Evolutionary conservation across 1,140 invertebrate genomes (phyloP).

Genomic region (Drosophila mayri): DNA sequence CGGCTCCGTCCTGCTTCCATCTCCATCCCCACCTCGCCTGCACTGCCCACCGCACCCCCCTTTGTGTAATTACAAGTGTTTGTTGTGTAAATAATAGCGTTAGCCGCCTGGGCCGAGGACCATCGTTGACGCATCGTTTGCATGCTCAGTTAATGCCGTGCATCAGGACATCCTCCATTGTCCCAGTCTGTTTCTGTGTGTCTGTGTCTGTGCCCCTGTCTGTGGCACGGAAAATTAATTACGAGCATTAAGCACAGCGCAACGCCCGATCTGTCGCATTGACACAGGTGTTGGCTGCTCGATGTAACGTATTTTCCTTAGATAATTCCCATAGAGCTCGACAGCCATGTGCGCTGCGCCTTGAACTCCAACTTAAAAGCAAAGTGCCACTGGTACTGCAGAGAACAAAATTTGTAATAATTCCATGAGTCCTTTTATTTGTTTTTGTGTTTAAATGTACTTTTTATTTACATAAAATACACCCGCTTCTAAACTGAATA

Average conservation of each 20-base stretch:
- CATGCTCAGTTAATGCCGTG: slow-evolving; percentile 66
- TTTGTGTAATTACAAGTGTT: slow-evolving; percentile 70
- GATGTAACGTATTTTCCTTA: slow-evolving; percentile 57
- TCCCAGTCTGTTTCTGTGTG: slow-evolving; percentile 12
- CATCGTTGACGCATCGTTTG: slow-evolving; percentile 60
- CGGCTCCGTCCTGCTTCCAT: slow-evolving; percentile 38
- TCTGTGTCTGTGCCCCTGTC: slow-evolving; percentile 33
- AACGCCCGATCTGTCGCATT: slow-evolving; percentile 36
- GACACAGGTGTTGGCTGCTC: slow-evolving; percentile 50
- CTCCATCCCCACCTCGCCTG: background rate
- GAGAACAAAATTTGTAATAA: background rate
- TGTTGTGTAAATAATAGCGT: slow-evolving; percentile 75
- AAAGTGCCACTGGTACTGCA: slow-evolving; percentile 2
- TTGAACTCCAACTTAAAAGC: slow-evolving; percentile 27
- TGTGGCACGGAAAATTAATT: slow-evolving; percentile 61
- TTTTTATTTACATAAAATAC: slow-evolving; percentile 1
- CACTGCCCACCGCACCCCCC: slow-evolving; percentile 12
- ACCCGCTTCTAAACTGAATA: background rate
- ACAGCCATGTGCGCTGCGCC: slow-evolving; percentile 46
- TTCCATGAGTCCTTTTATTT: background rate
- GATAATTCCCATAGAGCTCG: slow-evolving; percentile 55
- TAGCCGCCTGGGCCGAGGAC: slow-evolving; percentile 46
- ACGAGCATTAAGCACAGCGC: slow-evolving; percentile 52
- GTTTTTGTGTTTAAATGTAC: background rate
- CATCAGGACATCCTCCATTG: slow-evolving; percentile 52